A percentile compares a stretch with the other conserved stretches of the same genome.
Evolutionary conservation across 2,888 invertebrate genomes (phyloP).

Genomic region (Megaustenia siamemsis): DNA sequence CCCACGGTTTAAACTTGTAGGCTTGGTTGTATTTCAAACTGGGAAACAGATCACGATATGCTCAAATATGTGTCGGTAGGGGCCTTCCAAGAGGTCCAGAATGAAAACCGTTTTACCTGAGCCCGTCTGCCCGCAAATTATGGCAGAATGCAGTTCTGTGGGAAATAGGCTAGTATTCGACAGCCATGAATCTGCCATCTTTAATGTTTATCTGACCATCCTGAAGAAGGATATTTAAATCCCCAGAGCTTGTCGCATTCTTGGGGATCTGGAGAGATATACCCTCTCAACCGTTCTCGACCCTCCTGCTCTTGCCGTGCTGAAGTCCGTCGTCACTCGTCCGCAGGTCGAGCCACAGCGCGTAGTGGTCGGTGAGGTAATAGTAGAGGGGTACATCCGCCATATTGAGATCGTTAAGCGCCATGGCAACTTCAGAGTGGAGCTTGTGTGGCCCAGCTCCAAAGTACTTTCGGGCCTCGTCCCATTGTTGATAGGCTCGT

Average conservation of each 20-base stretch:
- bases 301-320: background rate
- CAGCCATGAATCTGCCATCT: background rate
- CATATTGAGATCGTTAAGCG: background rate
- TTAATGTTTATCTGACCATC: background rate
- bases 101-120: background rate
- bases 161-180: background rate
- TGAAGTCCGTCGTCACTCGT: background rate
- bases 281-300: slow-evolving; percentile 9
- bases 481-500: too few species aligned
- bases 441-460: too few species aligned
- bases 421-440: background rate
- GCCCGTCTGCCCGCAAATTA: background rate
- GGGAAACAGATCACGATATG: background rate
- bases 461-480: too few species aligned
- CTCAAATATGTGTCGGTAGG: background rate
- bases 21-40: background rate
- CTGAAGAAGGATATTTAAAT: background rate
- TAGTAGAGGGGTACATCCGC: background rate
- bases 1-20: background rate
- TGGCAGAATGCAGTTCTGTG: background rate
- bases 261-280: background rate
- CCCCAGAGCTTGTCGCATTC: background rate
- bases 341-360: background rate
- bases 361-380: background rate
- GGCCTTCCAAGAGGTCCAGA: slow-evolving; percentile 11